Percentiles rank a stretch among this genome's conserved stretches.
Conservation (phyloP, 2,797 vertebrate genomes). For the Channa striata region DNA sequence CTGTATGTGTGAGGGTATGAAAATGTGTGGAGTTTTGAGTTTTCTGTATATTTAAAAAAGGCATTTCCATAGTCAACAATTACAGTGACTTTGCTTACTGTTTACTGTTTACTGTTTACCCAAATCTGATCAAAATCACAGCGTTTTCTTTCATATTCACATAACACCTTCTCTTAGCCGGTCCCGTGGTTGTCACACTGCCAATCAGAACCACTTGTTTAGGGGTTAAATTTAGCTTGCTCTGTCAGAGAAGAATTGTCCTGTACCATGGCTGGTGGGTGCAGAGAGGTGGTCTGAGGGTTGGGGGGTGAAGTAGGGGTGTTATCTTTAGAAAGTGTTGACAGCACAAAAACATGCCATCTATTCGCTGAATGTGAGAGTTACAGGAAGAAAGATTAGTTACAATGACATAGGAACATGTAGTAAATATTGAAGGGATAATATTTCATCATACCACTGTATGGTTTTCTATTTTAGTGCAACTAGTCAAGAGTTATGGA, state of each 20-base stretch:
- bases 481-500: neutral
- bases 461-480: neutral
- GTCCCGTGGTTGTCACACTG: slow-evolving; percentile 3
- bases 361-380: slow-evolving; percentile 14
- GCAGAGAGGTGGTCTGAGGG: slow-evolving; percentile 41
- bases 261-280: slow-evolving; percentile 39
- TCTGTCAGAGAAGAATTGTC: slow-evolving; percentile 39
- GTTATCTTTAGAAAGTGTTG: slow-evolving; percentile 84
- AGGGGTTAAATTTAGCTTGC: slow-evolving; percentile 71
- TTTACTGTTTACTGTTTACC: neutral
- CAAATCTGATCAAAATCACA: neutral
- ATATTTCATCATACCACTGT: neutral
- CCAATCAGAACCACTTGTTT: slow-evolving; percentile 48
- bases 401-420: neutral
- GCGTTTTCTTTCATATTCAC: neutral
- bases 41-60: slow-evolving; percentile 30
- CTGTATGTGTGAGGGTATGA: slow-evolving; percentile 38
- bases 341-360: slow-evolving; percentile 71
- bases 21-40: slow-evolving; percentile 49
- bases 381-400: slow-evolving; percentile 3
- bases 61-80: slow-evolving; percentile 38
- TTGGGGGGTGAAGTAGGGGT: slow-evolving; percentile 46
- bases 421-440: neutral
- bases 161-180: neutral
- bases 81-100: slow-evolving; percentile 27